Conservation (phyloP, 2,113 vertebrate genomes). For the Tetraodon nigroviridis region DNA sequence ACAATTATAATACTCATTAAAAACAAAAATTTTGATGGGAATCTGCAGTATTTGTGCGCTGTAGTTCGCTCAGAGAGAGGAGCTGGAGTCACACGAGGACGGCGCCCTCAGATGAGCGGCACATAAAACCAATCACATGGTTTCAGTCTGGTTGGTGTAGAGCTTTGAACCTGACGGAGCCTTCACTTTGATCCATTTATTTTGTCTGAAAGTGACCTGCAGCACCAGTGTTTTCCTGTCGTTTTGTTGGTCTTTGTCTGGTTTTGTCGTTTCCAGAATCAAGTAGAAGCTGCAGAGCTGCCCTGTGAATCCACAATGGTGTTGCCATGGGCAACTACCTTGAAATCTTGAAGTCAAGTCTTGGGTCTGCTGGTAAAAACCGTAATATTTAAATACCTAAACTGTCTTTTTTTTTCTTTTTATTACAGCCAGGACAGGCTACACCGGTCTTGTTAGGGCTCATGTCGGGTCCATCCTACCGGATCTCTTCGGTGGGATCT, state of each 20-base stretch:
- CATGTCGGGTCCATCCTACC: conserved; percentile 20
- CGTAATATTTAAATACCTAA: too few species aligned
- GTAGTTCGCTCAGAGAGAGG: not conserved
- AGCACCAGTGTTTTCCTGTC: too few species aligned
- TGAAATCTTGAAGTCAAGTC: too few species aligned
- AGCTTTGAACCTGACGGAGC: not conserved
- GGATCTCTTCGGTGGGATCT: conserved; percentile 15
- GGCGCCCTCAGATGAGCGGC: not conserved
- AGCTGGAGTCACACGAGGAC: not conserved
- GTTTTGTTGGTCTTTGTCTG: too few species aligned
- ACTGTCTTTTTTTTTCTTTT: not conserved
- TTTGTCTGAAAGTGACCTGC: not conserved
- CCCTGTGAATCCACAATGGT: too few species aligned
- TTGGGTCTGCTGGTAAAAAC: too few species aligned
- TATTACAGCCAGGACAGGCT: not conserved
- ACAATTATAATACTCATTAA: too few species aligned
- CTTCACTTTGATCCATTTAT: not conserved
- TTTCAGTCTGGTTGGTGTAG: not conserved
- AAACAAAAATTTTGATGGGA: too few species aligned
- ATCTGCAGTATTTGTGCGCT: too few species aligned
- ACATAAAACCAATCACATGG: not conserved
- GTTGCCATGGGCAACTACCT: too few species aligned
- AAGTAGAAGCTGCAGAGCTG: too few species aligned
- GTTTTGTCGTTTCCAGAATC: too few species aligned
- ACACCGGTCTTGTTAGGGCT: not conserved